Percentiles rank a stretch among this genome's conserved stretches.
These are phyloP conservation scores for Cephalopachus bancanus DNA, from an alignment of 2,797 vertebrate genomes.

Conservation along the genomic window DNA sequence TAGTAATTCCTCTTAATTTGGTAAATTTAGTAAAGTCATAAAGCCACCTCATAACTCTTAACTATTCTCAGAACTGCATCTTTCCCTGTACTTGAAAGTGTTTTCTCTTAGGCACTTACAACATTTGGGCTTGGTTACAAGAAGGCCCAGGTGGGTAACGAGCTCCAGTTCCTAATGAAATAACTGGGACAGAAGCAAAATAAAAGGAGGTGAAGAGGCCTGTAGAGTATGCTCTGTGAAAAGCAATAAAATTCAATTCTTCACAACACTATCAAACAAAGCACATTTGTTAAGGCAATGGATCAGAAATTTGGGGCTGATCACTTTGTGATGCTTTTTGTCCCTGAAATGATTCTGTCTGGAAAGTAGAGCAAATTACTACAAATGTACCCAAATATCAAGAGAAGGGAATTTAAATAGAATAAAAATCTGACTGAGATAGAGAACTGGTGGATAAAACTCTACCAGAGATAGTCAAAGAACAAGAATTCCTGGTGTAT, in stretches of 20 bases:
- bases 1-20: background rate
- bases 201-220: background rate
- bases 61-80: background rate
- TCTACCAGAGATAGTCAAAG: background rate
- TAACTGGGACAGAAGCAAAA: background rate
- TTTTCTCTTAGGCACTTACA: background rate
- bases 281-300: background rate
- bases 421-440: conserved; percentile 26
- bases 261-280: background rate
- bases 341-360: background rate
- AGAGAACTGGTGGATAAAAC: background rate
- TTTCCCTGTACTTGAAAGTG: background rate
- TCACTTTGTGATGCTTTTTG: background rate
- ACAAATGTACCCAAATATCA: background rate
- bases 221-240: too few relatives aligned
- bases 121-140: background rate
- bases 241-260: background rate
- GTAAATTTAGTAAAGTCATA: background rate
- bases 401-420: background rate
- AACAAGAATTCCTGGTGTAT: background rate
- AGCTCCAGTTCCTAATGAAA: background rate
- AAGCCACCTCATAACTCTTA: background rate
- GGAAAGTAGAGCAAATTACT: background rate
- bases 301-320: background rate
- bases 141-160: background rate